Percentiles rank a stretch among this genome's conserved stretches.
phyloP scores from a whole-genome alignment of 2,888 invertebrate species.

The Mantis religiosa region DNA sequence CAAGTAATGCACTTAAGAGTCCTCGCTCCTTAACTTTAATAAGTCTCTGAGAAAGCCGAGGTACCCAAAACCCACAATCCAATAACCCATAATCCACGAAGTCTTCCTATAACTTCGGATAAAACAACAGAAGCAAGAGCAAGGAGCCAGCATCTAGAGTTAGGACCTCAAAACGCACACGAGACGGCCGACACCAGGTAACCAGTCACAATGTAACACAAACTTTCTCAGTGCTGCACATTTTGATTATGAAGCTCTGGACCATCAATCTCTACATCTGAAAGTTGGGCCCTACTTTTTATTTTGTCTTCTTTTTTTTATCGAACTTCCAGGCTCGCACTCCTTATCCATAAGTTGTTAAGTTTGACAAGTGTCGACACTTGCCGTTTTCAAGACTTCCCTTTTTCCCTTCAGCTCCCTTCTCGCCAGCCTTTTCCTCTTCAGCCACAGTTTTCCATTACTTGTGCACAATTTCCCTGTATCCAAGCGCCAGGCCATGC shows the following conservation, averaged over 20 bases:
- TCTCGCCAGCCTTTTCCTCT: not conserved
- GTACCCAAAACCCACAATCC: too few species aligned
- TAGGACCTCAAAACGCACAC: too few species aligned
- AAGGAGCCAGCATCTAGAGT: too few species aligned
- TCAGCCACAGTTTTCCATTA: not conserved
- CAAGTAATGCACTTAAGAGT: too few species aligned
- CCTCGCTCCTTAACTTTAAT: too few species aligned
- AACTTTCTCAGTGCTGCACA: too few species aligned
- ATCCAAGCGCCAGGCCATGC: not conserved
- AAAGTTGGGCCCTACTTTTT: not conserved
- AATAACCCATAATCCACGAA: too few species aligned
- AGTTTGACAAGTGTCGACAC: constrained; percentile 22
- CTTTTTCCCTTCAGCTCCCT: not conserved
- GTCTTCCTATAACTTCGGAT: too few species aligned
- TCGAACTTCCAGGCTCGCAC: not conserved
- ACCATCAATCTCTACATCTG: not conserved
- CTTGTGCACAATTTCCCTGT: not conserved
- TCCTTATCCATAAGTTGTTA: constrained; percentile 15
- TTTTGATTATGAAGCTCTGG: not conserved
- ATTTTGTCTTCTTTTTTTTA: not conserved
- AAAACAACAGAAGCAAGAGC: too few species aligned
- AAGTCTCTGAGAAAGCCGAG: too few species aligned
- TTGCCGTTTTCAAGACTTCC: not conserved
- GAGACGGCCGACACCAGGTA: too few species aligned
- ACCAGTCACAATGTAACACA: too few species aligned